Conservation (phyloP, 1,140 invertebrate species). For the Rhysida immarginata region DNA sequence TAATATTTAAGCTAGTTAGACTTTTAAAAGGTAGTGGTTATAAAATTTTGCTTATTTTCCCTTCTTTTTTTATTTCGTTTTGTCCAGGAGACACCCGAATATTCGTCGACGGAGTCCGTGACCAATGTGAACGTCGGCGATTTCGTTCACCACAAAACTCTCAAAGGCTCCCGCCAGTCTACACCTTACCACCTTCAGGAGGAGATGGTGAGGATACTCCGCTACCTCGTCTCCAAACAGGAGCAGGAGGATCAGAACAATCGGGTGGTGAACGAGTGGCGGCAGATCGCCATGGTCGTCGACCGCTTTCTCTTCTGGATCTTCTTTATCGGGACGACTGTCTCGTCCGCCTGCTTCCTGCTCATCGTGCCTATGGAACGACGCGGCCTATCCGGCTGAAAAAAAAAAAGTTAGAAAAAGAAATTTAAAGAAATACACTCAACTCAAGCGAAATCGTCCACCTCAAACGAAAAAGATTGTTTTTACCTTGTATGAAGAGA, state of each 20-base stretch:
- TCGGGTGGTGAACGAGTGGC: conserved; percentile 36
- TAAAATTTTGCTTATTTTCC: no score
- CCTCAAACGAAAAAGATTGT: no score
- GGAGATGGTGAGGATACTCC: conserved; percentile 22
- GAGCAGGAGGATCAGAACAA: conserved; percentile 25
- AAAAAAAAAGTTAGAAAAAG: no score
- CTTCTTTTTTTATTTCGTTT: no score
- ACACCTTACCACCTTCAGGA: conserved; percentile 19
- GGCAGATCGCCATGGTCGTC: conserved; percentile 36
- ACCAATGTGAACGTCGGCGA: conserved; percentile 6
- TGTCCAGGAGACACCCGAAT: no score
- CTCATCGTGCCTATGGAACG: conserved; percentile 33
- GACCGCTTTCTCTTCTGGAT: conserved; percentile 43
- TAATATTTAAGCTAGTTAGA: no score
- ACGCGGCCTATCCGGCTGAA: conserved; percentile 19
- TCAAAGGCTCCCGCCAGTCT: neutral
- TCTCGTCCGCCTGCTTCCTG: conserved; percentile 35
- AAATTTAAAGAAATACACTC: no score
- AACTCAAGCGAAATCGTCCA: no score
- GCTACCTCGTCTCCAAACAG: conserved; percentile 24
- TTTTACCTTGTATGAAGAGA: no score
- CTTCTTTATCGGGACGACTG: conserved; percentile 36
- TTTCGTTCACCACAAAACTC: neutral
- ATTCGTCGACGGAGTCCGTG: conserved; percentile 6
- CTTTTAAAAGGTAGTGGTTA: no score